Base-by-base conservation (phyloP, 2,797 vertebrate species). In the Lemur catta region DNA sequence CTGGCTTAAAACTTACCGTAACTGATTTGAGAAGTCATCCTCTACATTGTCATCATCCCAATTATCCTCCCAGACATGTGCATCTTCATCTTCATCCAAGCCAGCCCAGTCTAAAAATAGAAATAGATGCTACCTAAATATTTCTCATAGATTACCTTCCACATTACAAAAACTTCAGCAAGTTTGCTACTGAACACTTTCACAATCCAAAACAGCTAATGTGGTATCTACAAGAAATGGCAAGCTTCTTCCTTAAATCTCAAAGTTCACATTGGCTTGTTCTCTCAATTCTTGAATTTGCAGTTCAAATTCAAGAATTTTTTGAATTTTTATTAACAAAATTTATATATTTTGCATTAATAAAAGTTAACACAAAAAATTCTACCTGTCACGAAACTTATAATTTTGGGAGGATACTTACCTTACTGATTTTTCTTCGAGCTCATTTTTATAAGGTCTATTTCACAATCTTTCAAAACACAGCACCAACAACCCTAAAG, bases 21-120 rank as follows among this genome's bases (percentile, higher is more conserved):
- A 98, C 93, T 99, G 99, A 98, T 99, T 99, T 84, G 99, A 99
- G 98, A 99, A 99, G 98, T 99, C 99, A 96, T 99, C 99, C 94
- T 99, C 99, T 63, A 99, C 99, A 4, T 99, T 99, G 98, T 99
- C 99, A 97, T 99, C 99, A 89, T 99, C 99, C 99, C 99, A 99
- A 95, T 99, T 99, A 98, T 99, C 99, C 96, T 99, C 99, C 99
- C 99, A 99, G 75, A 99, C 99, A 52, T 99, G 99, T 18, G 99
- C 99, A 97, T 99, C 99, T 97, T 99, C 99, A 96, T 99, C 99
- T 98, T 99, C 99, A 94, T 99, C 99, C 98, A 99, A 99, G 88
- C 99, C 99, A 74, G 99, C 99, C 99, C 99, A 99, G 82, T 99
- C 99, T 99, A 96, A 59, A 95, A 93, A 95, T 2, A 98, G 91